Base-by-base conservation (phyloP, 1,140 invertebrate species). In the Drosophila lini region DNA sequence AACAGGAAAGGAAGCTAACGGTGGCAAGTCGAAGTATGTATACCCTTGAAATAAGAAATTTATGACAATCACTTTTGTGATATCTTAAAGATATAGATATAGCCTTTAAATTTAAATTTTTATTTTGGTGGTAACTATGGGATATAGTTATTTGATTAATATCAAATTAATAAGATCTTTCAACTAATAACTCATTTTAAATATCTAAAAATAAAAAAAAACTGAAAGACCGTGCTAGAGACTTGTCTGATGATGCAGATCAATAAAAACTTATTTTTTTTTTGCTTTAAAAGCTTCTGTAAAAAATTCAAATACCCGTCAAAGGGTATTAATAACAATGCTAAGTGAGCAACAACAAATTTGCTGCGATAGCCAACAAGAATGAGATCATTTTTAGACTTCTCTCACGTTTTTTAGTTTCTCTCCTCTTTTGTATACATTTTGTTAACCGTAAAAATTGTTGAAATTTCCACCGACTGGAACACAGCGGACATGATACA, bases 311-410 rank as follows among this genome's bases (percentile, higher is more conserved):
- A n/a, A 38, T 55, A 25, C 34, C 13, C 8, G 0, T 10, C 4
- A 15, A 55, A 40, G 52, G 19, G 52, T 55, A 55, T 38, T 25
- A 25, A 38, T 38, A 55, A n/a, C 13, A 53, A 25, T 40, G 63
- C 61, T 5, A 52, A 67, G 11, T n/a, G 22, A 38, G 63, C 41
- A 56, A 56, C 47, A 68, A 47, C 50, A 31, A 19, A 57, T 69
- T 67, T 34, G 64, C 50, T 38, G 34, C 34, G n/a, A 57, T 22
- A 34, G 63, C 41, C 50, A 45, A 25, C 36, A 36, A 71, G 68
- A 71, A 71, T 71, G 67, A 71, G 65, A 71, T 71, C 69, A 71
- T 50, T 71, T 71, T 40, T 36, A 34, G 65, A 71, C 28, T 28
- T 70, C 53, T 71, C 52, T 71, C 65, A 25, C 38, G 40, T 55